phyloP scores from a whole-genome alignment of 2,113 vertebrate genomes.

The Ailuropoda melanoleuca region DNA sequence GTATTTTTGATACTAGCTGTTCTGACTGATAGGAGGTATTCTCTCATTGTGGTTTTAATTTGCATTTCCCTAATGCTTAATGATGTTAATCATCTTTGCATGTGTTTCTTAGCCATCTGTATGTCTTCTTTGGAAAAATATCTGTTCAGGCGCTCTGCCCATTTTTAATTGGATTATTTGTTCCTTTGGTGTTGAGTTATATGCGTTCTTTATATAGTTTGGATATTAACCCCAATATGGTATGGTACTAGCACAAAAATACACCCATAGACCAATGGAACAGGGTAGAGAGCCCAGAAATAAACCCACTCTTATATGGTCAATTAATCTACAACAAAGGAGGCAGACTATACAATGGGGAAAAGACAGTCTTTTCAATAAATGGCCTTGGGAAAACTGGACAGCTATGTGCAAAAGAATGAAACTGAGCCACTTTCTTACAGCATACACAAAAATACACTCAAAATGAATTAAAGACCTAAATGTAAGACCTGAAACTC shows the following conservation, averaged over 20 bases:
- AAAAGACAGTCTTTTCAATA: neutral
- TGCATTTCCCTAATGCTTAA: neutral
- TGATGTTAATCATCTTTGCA: neutral
- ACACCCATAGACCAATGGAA: neutral
- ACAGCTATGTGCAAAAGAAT: neutral
- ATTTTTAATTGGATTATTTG: neutral
- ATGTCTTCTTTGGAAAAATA: neutral
- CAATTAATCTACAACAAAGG: neutral
- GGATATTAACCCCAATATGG: neutral
- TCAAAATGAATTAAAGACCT: neutral
- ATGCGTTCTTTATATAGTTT: neutral
- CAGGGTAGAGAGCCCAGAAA: neutral
- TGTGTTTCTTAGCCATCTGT: neutral
- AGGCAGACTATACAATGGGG: neutral
- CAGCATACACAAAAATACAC: neutral
- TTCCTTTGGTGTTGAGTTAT: neutral
- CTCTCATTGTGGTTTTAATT: neutral
- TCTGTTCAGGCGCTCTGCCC: neutral
- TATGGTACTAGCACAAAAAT: neutral
- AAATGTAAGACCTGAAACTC: neutral
- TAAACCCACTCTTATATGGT: neutral
- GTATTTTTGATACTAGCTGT: neutral
- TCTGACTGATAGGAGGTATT: neutral
- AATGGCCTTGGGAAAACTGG: neutral
- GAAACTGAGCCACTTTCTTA: neutral